Base-by-base conservation (phyloP, 2,888 invertebrate species). In the Aspidapion aeneum region DNA sequence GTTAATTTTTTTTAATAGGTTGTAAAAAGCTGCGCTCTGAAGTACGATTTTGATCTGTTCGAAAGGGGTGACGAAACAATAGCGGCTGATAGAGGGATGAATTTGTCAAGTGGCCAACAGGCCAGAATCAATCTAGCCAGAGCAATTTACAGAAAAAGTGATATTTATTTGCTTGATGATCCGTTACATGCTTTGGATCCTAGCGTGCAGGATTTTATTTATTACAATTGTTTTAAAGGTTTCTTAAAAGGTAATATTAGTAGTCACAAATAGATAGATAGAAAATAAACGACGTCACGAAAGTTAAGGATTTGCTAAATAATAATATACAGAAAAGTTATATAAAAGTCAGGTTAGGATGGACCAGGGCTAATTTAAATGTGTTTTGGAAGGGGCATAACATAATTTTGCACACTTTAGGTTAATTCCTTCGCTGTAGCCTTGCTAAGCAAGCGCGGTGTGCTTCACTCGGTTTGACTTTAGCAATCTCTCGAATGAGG, bases 91-190 rank as follows among this genome's bases (percentile, higher is more conserved):
- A 83, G 90, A 58, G 91, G 91, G 1, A 84, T 88, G 0, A 88
- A 89, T 21, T 79, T 94, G 16, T 92, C 91, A 50, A 93, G 93
- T 17, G 93, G 93, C 9, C 94, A 94, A 79, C 87, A 87, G 76
- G 91, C 93, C 7, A 68, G 94, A 67, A 86, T 94, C 22, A 91
- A 90, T 77, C 80, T 94, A 57, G 91, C 90, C 0, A 82, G 92
- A 73, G 87, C 90, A 1, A 80, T 92, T 55, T 93, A 92, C 74
- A 86, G 85, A 71, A 85, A 90, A 68, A 90, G 90, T 1, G 91
- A 93, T 69, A 83, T 93, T 22, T 93, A 91, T 73, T 79, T 93
- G 21, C 78, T 93, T 48, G 92, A 93, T 71, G 93, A 93, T 75
- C 91, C 92, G 0, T 78, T 93, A 17, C 90, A 90, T 50, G 91